Evolutionary conservation across 2,888 invertebrate genomes (phyloP).

Genomic region (Metallyticus violacea): DNA sequence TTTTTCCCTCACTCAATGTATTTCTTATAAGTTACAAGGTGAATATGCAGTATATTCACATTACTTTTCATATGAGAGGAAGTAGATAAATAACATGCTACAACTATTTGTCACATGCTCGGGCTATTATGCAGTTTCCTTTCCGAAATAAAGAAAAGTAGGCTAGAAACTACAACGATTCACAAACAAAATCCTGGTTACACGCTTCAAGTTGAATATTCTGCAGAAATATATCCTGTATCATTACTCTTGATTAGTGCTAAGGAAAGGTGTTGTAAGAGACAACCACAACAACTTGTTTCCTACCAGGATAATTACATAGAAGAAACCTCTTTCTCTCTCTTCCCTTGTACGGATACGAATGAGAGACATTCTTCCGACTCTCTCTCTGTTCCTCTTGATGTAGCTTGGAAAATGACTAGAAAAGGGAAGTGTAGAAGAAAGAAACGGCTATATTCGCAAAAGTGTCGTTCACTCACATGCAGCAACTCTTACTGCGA

Average conservation of each 20-base stretch:
- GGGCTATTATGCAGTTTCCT: too few relatives aligned
- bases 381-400: too few relatives aligned
- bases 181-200: not conserved
- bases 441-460: not conserved
- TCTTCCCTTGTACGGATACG: not conserved
- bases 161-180: too few relatives aligned
- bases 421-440: not conserved
- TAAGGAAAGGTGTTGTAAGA: not conserved
- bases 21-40: too few relatives aligned
- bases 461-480: not conserved
- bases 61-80: too few relatives aligned
- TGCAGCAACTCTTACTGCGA: not conserved
- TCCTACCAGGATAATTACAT: not conserved
- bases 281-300: not conserved
- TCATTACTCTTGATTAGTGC: not conserved
- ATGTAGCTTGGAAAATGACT: not conserved
- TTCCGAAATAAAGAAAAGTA: too few relatives aligned
- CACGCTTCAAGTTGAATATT: not conserved
- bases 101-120: too few relatives aligned
- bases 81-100: too few relatives aligned
- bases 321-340: not conserved
- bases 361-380: not conserved
- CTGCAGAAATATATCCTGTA: not conserved
- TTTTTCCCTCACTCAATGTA: too few relatives aligned
- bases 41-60: too few relatives aligned